phyloP scores from a whole-genome alignment of 1,140 invertebrate species.

The Drosophila rufa region DNA sequence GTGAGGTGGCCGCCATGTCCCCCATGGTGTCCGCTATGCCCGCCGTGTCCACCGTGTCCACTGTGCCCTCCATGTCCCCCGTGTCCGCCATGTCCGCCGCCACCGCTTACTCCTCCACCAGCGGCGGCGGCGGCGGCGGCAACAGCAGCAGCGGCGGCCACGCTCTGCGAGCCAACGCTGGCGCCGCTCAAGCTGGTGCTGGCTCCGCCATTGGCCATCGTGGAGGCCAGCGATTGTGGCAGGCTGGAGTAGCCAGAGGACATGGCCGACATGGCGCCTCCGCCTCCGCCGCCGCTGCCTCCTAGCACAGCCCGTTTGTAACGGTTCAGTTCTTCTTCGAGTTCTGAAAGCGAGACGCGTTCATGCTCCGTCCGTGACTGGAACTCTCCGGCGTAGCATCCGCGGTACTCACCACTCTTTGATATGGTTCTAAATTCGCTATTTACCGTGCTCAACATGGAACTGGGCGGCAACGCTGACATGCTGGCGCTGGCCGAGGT shows the following conservation, averaged over 20 bases:
- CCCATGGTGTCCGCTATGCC: conserved; percentile 20
- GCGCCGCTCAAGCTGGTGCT: conserved; percentile 72
- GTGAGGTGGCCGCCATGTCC: conserved; percentile 53
- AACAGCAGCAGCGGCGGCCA: conserved; percentile 44
- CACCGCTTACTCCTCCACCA: conserved; percentile 11
- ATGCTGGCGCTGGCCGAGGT: conserved; percentile 85
- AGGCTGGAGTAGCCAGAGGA: conserved; percentile 78
- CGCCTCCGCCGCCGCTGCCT: conserved; percentile 63
- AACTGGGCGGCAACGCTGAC: conserved; percentile 81
- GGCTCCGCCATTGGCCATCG: conserved; percentile 70
- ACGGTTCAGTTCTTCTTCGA: conserved; percentile 85
- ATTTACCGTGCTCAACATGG: conserved; percentile 81
- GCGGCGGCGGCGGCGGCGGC: conserved; percentile 20
- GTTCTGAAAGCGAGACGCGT: conserved; percentile 51
- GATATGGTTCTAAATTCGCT: conserved; percentile 85
- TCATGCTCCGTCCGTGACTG: conserved; percentile 3
- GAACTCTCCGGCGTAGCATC: neutral
- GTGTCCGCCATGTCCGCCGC: conserved; percentile 17
- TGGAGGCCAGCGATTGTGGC: conserved; percentile 73
- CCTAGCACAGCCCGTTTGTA: conserved; percentile 81
- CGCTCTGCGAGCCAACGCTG: conserved; percentile 71
- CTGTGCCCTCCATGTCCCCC: conserved; percentile 17
- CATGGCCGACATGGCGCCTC: conserved; percentile 56
- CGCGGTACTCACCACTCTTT: conserved; percentile 76
- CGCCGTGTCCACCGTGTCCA: neutral